Evolutionary conservation across 2,797 vertebrate genomes (phyloP), one percentile per base, ranked within the genome.

Genomic region (Poeciliopsis gracilis): DNA sequence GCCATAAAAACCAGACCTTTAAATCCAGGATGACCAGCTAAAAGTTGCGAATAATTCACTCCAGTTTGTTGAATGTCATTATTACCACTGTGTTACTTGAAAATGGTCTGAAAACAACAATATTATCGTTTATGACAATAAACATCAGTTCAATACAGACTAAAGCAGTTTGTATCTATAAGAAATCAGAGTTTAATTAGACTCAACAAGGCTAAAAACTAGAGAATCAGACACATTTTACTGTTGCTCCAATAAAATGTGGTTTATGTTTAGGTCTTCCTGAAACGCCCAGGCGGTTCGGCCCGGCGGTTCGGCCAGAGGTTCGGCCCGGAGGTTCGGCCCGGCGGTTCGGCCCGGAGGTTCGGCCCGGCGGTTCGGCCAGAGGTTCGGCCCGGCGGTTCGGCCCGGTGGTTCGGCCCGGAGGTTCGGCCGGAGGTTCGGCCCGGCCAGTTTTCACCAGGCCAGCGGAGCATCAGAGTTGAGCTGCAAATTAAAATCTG

Each of bases 401-500:
- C 28, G 59, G 72, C 77, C 33, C 72, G 12, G 18, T 36, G 16
- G 33, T 1, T 8, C 38, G 1, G 38, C 8, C 38, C 38, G 0
- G 38, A 1, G 38, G 38, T 1, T 38, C 6, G 7, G 38, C 38
- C 38, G 2, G 74, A 71, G 85, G n/a, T 67, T 43, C n/a, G 59
- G 72, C 77, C 28, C 72, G n/a, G n/a, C n/a, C 33, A 55, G 66
- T 77, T 89, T 83, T 63, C 82, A 45, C 83, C n/a, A 13, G 67
- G 41, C 75, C 46, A 43, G 10, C 30, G 63, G 55, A 79, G 38
- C 6, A 30, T 38, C 0, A 47, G 78, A 41, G 67, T 76, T 45
- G 46, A 73, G 69, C 77, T 41, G 75, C 71, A 20, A 82, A 81
- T 80, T n/a, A 77, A 75, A 76, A 82, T 73, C 74, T 55, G 30